Evolutionary conservation across 2,113 vertebrate species (phyloP), one percentile per base, ranked within the genome.

Genomic region (Columba livia): DNA sequence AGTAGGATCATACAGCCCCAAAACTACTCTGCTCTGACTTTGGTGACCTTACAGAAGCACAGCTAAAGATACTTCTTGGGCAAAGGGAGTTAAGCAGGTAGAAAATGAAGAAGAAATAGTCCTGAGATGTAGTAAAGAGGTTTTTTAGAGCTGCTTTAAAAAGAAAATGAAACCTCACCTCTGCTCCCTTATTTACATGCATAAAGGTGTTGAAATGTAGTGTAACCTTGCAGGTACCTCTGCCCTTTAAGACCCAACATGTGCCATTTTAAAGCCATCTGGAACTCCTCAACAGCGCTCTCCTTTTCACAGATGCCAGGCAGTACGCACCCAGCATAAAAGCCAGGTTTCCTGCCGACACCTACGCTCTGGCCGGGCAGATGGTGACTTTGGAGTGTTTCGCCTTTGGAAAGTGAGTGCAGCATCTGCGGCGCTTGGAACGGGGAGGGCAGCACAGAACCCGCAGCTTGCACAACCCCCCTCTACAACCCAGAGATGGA

Each of bases 361-460:
- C 98, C 21, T 99, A 99, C 0, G 98, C 98, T 1, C 97, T 99
- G n/a, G 94, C 98, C 2, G 99, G 99, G 83, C 98, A 99, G 91
- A 97, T 97, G 8, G 97, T 98, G 65, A 98, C 98, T 77, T 85
- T 99, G 94, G 99, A 99, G 94, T 99, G 99, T 92, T 99, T 99
- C 20, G 99, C 99, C 91, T 99, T 99, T 23, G 99, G 99, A 87
- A 99, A 99, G 99, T 99, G 97, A 98, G 98, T 97, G 86, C 42
- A 10, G 42, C 2, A 1, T 20, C 66, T 2, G 28, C 9, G 47
- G 47, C 26, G 0, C 7, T 60, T 21, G 6, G 50, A 64, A 9
- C 0, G 1, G 47, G 71, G 79, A 72, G 64, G 69, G 50, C 40
- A 44, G 0, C 1, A 2, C 70, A 20, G 44, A 57, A 34, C 73